Percentiles rank a stretch among this genome's conserved stretches.
phyloP scores from a whole-genome alignment of 1,140 invertebrate species.

The Achatina immaculata region DNA sequence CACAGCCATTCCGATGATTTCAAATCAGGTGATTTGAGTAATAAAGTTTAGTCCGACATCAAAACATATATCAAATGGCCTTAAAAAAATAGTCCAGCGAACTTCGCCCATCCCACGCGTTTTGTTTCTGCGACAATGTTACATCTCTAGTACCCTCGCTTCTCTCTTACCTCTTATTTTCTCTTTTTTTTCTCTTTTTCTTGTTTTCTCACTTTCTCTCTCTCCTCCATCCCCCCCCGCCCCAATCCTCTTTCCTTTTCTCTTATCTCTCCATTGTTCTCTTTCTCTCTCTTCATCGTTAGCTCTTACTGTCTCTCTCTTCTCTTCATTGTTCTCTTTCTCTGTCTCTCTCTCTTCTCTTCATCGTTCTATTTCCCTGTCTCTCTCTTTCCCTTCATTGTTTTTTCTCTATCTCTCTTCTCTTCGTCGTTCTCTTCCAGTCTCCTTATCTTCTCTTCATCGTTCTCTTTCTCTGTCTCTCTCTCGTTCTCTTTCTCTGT shows the following conservation, averaged over 20 bases:
- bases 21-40: too few species aligned
- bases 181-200: background rate
- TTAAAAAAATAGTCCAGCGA: too few species aligned
- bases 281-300: background rate
- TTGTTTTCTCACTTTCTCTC: background rate
- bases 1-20: too few species aligned
- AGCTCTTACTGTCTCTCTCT: background rate
- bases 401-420: constrained; percentile 15
- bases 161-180: background rate
- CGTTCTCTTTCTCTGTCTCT: background rate
- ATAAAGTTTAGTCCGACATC: too few species aligned
- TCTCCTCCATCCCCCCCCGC: background rate
- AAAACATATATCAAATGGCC: too few species aligned
- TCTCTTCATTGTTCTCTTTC: background rate
- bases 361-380: constrained; percentile 12
- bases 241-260: background rate
- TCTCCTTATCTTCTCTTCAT: background rate
- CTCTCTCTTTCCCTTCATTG: background rate
- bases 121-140: too few species aligned
- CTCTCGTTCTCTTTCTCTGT: background rate
- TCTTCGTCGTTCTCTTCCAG: background rate
- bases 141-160: too few species aligned
- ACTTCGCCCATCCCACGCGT: too few species aligned
- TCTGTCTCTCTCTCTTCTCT: background rate
- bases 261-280: background rate